Evolutionary conservation across 2,888 invertebrate species (phyloP), one percentile per base, ranked within the genome.

Genomic region (Rhimphoctona megacephalus): DNA sequence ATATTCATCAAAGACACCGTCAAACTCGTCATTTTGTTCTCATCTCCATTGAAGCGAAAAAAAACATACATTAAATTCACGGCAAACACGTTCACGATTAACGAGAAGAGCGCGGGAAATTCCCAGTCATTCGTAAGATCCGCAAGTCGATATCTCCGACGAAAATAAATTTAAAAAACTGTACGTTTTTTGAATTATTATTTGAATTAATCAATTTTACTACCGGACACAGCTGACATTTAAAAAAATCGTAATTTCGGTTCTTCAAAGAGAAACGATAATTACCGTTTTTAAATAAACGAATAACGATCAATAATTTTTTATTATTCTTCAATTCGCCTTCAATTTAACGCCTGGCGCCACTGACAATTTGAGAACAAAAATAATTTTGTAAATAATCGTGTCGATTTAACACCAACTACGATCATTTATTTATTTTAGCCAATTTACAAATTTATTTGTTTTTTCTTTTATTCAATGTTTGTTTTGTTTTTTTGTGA

Each of bases 21-120:
- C 30, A 46, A 52, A 25, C 46, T 64, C 69, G 74, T 76, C 70
- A 76, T 86, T 61, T 69, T 76, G 17, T 57, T 85, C 52, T 70
- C 64, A 77, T 81, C 70, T 25, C 57, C 72, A 66, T 74, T 46
- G 43, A 64, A 69, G 19, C 22, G 33, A 46, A 46, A 30, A 9
- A 9, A 30, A 74, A 39, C 57, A 6, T 49, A 19, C 7, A 19
- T 49, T 9, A n/a, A n/a, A 33, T 61, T 74, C 74, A 39, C 39
- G 25, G 22, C 46, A 46, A 49, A 22, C 36, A 49, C 17, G 25
- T 22, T 25, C 36, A 78, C 39, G 39, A 25, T 36, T 22, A 54
- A 54, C 67, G 46, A 46, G 49, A 61, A 9, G 30, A 77, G 14
- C 11, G 36, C 49, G 77, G 22, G 9, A 52, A 66, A 77, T 76